These are phyloP conservation scores for Petrophora chlorosata DNA, from an alignment of 2,888 invertebrate genomes.

Conservation along the genomic window DNA sequence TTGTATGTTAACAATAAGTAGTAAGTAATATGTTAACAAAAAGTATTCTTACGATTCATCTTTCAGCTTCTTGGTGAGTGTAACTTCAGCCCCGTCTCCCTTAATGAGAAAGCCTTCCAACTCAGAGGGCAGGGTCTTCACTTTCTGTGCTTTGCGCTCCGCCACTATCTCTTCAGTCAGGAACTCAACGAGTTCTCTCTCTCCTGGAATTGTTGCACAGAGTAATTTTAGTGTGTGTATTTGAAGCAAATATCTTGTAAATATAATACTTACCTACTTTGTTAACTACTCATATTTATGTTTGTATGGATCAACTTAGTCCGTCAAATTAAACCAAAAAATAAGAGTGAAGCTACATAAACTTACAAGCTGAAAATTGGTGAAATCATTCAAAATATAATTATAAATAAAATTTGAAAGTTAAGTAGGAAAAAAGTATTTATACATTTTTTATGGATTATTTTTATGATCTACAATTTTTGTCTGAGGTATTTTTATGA, in stretches of 20 bases:
- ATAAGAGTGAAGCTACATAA: too few relatives aligned
- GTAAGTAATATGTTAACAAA: not conserved
- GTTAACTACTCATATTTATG: too few relatives aligned
- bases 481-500: too few relatives aligned
- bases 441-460: too few relatives aligned
- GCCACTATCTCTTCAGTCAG: constrained; percentile 96
- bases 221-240: not conserved
- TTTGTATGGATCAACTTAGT: too few relatives aligned
- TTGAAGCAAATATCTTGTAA: not conserved
- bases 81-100: constrained; percentile 92
- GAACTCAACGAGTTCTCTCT: constrained; percentile 94
- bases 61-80: constrained; percentile 88
- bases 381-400: too few relatives aligned
- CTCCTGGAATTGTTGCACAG: constrained; percentile 82
- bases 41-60: constrained; percentile 86
- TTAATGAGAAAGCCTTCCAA: constrained; percentile 92
- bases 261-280: too few relatives aligned
- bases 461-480: too few relatives aligned
- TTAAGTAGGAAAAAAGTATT: too few relatives aligned
- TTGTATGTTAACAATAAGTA: not conserved
- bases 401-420: too few relatives aligned
- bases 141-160: constrained; percentile 92
- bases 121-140: constrained; percentile 88
- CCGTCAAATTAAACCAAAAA: too few relatives aligned
- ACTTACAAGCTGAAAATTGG: too few relatives aligned